Conservation (phyloP, 2,888 invertebrate genomes). For the Xestia c-nigrum region DNA sequence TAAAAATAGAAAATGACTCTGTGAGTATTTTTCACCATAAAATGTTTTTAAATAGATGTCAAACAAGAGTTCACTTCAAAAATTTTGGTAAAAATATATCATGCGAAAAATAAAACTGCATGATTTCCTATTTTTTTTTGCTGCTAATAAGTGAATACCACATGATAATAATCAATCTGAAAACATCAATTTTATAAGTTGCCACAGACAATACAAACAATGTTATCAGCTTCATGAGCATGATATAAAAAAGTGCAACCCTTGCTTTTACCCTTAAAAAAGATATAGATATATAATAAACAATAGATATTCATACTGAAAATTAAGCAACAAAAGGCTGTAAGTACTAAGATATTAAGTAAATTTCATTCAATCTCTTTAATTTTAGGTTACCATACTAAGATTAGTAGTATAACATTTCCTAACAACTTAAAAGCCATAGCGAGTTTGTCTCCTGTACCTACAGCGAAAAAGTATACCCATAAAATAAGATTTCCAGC, state of each 20-base stretch:
- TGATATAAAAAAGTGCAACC: no score
- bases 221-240: neutral
- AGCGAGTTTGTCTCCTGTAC: conserved; percentile 12
- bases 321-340: neutral
- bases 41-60: neutral
- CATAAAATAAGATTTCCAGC: neutral
- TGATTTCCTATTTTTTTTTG: neutral
- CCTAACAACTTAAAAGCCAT: neutral
- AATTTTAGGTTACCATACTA: conserved; percentile 19
- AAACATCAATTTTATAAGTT: neutral
- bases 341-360: neutral
- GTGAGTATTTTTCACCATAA: conserved; percentile 86
- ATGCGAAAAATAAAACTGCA: neutral
- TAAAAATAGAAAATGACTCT: conserved; percentile 95
- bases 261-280: neutral
- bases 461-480: conserved; percentile 1
- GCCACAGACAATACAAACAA: neutral
- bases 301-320: neutral
- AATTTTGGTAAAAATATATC: neutral
- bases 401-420: conserved; percentile 1
- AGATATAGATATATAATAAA: neutral
- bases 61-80: neutral
- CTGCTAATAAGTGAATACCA: neutral
- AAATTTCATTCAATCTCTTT: neutral
- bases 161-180: neutral